Conservation (phyloP, 2,113 vertebrate species). For the Arenaria interpres region DNA sequence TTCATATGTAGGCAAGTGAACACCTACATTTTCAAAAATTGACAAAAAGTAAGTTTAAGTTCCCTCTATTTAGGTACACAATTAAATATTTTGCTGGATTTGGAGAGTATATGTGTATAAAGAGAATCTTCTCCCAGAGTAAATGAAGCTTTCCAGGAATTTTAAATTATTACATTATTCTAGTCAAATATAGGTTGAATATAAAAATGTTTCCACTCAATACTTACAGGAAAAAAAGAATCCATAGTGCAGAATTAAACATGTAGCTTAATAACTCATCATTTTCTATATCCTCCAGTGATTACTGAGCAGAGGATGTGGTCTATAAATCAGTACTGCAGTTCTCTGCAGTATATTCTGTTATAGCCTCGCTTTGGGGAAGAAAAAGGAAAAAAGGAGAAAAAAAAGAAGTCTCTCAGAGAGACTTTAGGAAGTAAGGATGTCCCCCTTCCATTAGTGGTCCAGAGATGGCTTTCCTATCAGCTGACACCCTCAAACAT, state of each 20-base stretch:
- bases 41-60: neutral
- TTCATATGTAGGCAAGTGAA: neutral
- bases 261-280: neutral
- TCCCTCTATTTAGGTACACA: neutral
- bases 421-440: neutral
- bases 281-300: neutral
- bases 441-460: too few relatives aligned
- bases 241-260: neutral
- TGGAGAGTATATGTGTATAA: fast-evolving
- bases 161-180: neutral
- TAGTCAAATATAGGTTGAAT: neutral
- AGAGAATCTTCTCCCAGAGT: neutral
- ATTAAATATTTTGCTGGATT: neutral
- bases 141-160: neutral
- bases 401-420: neutral
- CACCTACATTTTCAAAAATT: neutral
- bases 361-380: neutral
- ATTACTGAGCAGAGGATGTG: neutral
- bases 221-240: neutral
- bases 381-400: neutral
- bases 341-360: neutral
- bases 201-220: neutral
- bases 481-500: neutral
- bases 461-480: neutral
- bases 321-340: neutral